Base-by-base conservation (phyloP, 2,797 vertebrate genomes). In the Hydrolagus colliei region DNA sequence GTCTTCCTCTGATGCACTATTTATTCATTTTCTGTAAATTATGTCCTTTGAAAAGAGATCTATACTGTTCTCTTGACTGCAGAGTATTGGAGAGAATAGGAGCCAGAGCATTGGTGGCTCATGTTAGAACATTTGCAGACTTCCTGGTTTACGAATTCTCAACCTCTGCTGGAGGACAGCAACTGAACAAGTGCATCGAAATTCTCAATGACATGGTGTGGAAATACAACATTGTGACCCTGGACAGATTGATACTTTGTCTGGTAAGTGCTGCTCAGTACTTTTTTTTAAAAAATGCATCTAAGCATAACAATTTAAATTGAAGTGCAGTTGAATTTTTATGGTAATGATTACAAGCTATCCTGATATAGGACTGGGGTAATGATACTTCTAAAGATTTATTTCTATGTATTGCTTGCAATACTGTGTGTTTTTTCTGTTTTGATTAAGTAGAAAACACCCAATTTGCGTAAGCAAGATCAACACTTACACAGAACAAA, bases 181-280 rank as follows among this genome's bases (percentile, higher is more conserved):
- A 99, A 88, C 96, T 99, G 87, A 99, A 99, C 92, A 99, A 99
- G 88, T 99, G 97, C 90, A 99, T 99, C 41, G 98, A 99, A 91
- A 99, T 99, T 89, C 97, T 99, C 86, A 99, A 99, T 86, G 97
- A 99, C 91, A 99, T 99, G 98, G 97, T 99, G 59, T 99, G 98
- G 98, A 99, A 99, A 86, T 99, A 99, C 91, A 99, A 99, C 93
- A 99, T 99, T 20, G 98, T 99, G 90, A 99, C 98, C 0, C 88
- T 99, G 94, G 98, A 99, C 88, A 91, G 98, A 84, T 92, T 99
- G 87, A 99, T 99, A 88, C 91, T 99, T 86, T 99, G 98, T 89
- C 92, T 99, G 96, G 98, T 99, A 93, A 96, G 95, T 87, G 76
- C 85, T 41, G 85, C 41, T 8, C 14, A n/a, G 63, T 82, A 4